Conservation (phyloP, 1,140 invertebrate genomes). For the Lethocerus indicus region DNA sequence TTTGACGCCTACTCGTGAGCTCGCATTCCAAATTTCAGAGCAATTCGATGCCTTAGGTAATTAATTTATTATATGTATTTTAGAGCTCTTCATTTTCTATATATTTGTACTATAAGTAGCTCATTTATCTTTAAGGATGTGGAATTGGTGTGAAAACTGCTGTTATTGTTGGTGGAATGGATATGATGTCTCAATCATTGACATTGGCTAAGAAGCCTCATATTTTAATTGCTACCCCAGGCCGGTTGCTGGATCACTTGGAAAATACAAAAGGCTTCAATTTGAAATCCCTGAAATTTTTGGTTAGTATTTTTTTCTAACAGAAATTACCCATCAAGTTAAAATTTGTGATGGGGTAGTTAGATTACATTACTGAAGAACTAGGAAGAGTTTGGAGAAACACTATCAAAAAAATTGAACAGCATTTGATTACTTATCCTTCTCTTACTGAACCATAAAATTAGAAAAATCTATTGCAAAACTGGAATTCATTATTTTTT, state of each 20-base stretch:
- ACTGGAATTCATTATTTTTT: too few species aligned
- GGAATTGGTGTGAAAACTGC: constrained; percentile 85
- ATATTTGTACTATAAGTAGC: not conserved
- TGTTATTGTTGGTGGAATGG: constrained; percentile 95
- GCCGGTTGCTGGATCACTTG: constrained; percentile 55
- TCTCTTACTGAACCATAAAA: too few species aligned
- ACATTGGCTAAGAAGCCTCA: constrained; percentile 89
- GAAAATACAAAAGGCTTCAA: constrained; percentile 91
- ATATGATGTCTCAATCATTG: constrained; percentile 87
- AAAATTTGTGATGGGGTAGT: too few species aligned
- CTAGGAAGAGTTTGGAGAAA: too few species aligned
- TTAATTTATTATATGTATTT: not conserved
- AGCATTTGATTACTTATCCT: too few species aligned
- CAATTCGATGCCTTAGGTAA: constrained; percentile 85
- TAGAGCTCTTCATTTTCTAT: not conserved
- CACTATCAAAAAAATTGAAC: too few species aligned
- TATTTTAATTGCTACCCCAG: constrained; percentile 85
- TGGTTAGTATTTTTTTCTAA: constrained; percentile 32
- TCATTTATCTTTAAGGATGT: constrained; percentile 29
- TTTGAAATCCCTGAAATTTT: constrained; percentile 69
- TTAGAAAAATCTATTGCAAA: too few species aligned
- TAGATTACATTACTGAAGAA: too few species aligned
- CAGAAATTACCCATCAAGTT: too few species aligned
- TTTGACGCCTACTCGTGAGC: constrained; percentile 89
- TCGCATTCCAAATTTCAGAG: constrained; percentile 92